Percentiles rank a stretch among this genome's conserved stretches.
These are phyloP conservation scores for Eupithecia insigniata DNA, from an alignment of 2,888 invertebrate genomes.

Conservation along the genomic window DNA sequence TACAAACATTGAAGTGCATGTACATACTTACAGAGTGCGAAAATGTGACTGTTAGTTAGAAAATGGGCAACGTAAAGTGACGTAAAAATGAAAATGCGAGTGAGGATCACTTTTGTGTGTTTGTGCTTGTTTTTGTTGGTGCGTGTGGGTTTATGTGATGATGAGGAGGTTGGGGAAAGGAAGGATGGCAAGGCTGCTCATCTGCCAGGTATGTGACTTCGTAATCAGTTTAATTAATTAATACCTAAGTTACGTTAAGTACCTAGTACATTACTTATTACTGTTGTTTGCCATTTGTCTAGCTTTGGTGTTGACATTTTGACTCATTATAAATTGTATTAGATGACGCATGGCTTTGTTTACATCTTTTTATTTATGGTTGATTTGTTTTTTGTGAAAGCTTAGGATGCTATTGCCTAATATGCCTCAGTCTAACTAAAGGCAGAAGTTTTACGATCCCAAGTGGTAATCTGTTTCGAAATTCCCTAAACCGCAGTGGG, in stretches of 20 bases:
- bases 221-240: background rate
- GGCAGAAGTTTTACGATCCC: background rate
- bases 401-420: background rate
- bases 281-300: background rate
- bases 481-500: background rate
- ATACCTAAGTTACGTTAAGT: background rate
- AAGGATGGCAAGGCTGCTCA: slow-evolving; percentile 62
- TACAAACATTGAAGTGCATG: slow-evolving; percentile 46
- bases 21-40: slow-evolving; percentile 55
- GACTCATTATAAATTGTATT: slow-evolving; percentile 25
- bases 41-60: slow-evolving; percentile 77
- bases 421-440: background rate
- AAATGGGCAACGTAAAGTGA: slow-evolving; percentile 69
- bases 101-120: slow-evolving; percentile 72
- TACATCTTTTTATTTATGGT: slow-evolving; percentile 20
- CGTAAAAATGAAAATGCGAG: slow-evolving; percentile 74
- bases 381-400: slow-evolving; percentile 8
- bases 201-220: slow-evolving; percentile 65
- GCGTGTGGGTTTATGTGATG: slow-evolving; percentile 66
- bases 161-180: slow-evolving; percentile 64
- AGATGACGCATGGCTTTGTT: slow-evolving; percentile 40
- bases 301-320: slow-evolving; percentile 30
- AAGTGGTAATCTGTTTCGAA: background rate
- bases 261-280: background rate
- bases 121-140: slow-evolving; percentile 69